Evolutionary conservation across 2,113 vertebrate species (phyloP).

Genomic region (Xyrauchen texanus): DNA sequence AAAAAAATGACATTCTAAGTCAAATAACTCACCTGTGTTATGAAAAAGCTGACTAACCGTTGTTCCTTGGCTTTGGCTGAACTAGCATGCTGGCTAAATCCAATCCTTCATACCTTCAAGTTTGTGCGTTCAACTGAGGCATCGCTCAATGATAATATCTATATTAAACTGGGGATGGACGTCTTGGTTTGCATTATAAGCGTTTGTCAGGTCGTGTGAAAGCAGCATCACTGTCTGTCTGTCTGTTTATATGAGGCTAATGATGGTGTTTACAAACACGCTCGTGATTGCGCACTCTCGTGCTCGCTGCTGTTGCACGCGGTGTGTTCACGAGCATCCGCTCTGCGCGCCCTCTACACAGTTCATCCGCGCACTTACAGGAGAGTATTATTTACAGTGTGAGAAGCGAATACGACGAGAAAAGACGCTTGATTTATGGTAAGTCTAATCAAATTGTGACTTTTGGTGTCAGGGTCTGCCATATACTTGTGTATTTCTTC

Average conservation of each 20-base stretch:
- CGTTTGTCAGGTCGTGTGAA: not conserved
- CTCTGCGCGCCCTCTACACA: not conserved
- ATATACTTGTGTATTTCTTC: too few relatives aligned
- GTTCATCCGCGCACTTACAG: not conserved
- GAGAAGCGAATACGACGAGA: not conserved
- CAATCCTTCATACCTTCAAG: not conserved
- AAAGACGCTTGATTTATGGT: not conserved
- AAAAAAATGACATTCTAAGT: not conserved
- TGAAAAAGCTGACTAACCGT: constrained; percentile 36
- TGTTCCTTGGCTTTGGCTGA: constrained; percentile 47
- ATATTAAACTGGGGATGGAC: not conserved
- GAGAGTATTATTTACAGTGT: not conserved
- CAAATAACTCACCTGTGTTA: not conserved
- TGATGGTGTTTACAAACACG: constrained; percentile 73
- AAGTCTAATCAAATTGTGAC: not conserved
- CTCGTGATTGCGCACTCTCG: constrained; percentile 69
- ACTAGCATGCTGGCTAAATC: constrained; percentile 45
- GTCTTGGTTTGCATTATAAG: not conserved
- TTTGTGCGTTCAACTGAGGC: not conserved
- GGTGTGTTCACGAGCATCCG: constrained; percentile 33
- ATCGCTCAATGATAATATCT: not conserved
- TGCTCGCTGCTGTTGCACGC: too few relatives aligned
- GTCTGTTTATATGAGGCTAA: constrained; percentile 45
- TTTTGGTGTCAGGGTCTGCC: not conserved
- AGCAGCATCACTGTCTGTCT: constrained; percentile 49